Evolutionary conservation across 1,140 invertebrate species (phyloP), one percentile per base, ranked within the genome.

Genomic region (Vanessa atalanta): DNA sequence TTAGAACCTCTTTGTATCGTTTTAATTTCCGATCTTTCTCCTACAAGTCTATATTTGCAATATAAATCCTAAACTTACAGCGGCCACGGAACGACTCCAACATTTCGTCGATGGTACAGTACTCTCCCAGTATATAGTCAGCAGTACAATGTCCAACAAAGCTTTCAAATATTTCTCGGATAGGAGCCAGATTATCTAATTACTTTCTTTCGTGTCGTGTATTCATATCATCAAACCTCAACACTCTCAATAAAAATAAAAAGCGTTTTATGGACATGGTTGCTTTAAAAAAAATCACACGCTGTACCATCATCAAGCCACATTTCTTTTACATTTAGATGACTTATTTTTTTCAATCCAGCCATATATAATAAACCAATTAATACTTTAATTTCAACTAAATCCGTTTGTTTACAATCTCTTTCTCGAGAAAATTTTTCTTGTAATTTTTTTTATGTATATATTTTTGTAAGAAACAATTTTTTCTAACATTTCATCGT

Each of bases 91-190:
- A 93, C 20, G 65, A 76, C 73, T 82, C 80, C 15, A 93, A 57
- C 82, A 84, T 91, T 83, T 93, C 88, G 71, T 92, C 90, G 61
- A 91, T 75, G 5, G 81, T 82, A 16, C 79, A 68, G 69, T 83
- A 72, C 67, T 80, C 57, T 15, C 79, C 73, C 50, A 77, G 48
- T 16, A 71, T 66, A 23, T 77, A 80, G 71, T 80, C 69, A 5
- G 43, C 70, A 66, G 79, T 55, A 82, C 83, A 88, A 12, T 81
- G 79, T 23, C 53, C n/a, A 53, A 83, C 75, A 79, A 87, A 87
- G 20, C 20, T 20, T 20, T 20, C 20, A 20, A 20, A 20, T 20
- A 20, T 20, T 20, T 20, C 20, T 20, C n/a, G n/a, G n/a, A n/a
- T n/a, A n/a, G n/a, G n/a, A n/a, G n/a, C n/a, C n/a, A n/a, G n/a